These are phyloP conservation scores for Melanargia galathea DNA, from an alignment of 2,888 invertebrate species.

Conservation along the genomic window DNA sequence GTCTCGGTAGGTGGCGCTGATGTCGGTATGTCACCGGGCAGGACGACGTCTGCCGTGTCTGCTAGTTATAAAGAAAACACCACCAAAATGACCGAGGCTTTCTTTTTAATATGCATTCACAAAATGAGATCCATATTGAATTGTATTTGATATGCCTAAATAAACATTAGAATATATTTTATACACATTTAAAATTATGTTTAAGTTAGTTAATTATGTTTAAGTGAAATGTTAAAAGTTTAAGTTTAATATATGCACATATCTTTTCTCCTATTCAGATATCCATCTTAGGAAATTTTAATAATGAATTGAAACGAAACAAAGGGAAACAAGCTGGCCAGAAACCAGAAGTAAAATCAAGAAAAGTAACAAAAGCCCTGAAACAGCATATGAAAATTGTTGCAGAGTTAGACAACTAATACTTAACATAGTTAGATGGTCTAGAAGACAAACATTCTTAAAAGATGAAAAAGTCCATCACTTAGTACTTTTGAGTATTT, in stretches of 20 bases:
- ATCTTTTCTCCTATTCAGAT: conserved; percentile 61
- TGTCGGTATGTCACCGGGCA: too few species aligned
- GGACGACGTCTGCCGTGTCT: too few species aligned
- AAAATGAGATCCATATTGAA: conserved; percentile 7
- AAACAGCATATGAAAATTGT: conserved; percentile 78
- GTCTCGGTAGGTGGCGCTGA: too few species aligned
- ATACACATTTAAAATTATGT: too few species aligned
- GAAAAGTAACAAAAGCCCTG: conserved; percentile 77
- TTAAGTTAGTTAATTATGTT: neutral
- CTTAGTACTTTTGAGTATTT: too few species aligned
- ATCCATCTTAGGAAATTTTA: conserved; percentile 75
- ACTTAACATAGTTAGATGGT: neutral
- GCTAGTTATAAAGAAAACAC: neutral
- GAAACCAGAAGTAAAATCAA: conserved; percentile 61
- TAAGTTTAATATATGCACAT: neutral
- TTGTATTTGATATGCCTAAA: neutral
- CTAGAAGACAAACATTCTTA: too few species aligned
- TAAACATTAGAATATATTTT: neutral
- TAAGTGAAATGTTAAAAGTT: too few species aligned
- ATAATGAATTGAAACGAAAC: conserved; percentile 62
- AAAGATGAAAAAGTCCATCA: too few species aligned
- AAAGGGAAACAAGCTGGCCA: conserved; percentile 46
- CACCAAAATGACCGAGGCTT: neutral
- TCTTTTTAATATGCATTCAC: conserved; percentile 2
- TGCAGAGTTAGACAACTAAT: conserved; percentile 52